A percentile compares a stretch with the other conserved stretches of the same genome.
Evolutionary conservation across 1,140 invertebrate species (phyloP).

Genomic region (Stegodyphus dumicola): DNA sequence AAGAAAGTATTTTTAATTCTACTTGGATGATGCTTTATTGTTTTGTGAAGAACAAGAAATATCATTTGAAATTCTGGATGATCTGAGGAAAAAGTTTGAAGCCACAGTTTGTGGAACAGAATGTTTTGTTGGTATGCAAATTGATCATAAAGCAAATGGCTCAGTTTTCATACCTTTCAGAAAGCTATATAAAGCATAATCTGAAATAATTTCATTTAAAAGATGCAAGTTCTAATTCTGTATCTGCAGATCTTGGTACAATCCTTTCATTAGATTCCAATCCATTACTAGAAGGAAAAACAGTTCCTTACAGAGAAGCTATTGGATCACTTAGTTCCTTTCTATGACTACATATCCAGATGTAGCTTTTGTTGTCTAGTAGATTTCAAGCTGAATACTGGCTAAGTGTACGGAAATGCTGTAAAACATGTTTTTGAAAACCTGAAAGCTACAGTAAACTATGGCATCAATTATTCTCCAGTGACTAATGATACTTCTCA

Average conservation of each 20-base stretch:
- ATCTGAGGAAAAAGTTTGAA: constrained; percentile 34
- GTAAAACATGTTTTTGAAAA: constrained; percentile 65
- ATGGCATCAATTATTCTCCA: constrained; percentile 2
- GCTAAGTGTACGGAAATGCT: constrained; percentile 61
- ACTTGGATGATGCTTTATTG: constrained; percentile 63
- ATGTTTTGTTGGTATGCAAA: constrained; percentile 62
- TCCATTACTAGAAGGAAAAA: background rate
- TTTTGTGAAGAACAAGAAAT: background rate
- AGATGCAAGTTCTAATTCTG: constrained; percentile 7
- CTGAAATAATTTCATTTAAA: constrained; percentile 62
- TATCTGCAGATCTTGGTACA: constrained; percentile 6
- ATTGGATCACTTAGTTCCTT: constrained; percentile 57
- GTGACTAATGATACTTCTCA: background rate
- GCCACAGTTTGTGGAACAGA: constrained; percentile 1
- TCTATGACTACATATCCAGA: constrained; percentile 61
- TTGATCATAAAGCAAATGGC: constrained; percentile 24
- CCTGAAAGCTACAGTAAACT: constrained; percentile 22
- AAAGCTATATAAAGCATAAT: constrained; percentile 38
- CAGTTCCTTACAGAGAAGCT: constrained; percentile 60
- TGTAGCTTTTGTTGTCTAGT: constrained; percentile 62
- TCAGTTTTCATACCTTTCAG: constrained; percentile 41
- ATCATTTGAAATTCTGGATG: constrained; percentile 24
- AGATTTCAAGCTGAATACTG: constrained; percentile 59
- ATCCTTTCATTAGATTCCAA: constrained; percentile 10
- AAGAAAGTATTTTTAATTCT: constrained; percentile 51